Conservation (phyloP, 2,113 vertebrate species). For the Petrocephalus zakoni region DNA sequence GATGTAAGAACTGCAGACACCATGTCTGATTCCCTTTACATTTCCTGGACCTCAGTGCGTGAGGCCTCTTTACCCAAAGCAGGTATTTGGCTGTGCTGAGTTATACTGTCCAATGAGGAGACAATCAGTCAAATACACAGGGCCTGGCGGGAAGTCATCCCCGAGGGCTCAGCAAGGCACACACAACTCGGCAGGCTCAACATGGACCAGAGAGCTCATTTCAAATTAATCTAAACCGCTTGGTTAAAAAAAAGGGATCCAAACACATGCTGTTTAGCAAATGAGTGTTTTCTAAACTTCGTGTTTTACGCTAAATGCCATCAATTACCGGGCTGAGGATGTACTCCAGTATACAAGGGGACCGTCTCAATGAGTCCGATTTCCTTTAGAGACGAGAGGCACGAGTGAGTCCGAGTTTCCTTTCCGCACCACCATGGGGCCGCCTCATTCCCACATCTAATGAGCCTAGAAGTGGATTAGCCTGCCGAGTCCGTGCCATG, state of each 20-base stretch:
- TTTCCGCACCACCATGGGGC: slow-evolving; percentile 41
- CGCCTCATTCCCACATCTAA: slow-evolving; percentile 54
- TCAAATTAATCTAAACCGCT: not conserved
- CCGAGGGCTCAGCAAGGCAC: not conserved
- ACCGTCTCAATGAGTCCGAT: slow-evolving; percentile 61
- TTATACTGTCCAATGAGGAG: not conserved
- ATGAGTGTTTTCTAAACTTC: slow-evolving; percentile 27
- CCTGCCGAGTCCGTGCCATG: slow-evolving; percentile 57
- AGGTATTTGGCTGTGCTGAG: not conserved
- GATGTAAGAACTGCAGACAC: not conserved
- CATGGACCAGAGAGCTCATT: not conserved
- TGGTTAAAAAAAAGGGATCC: not conserved
- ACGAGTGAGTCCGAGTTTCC: slow-evolving; percentile 39
- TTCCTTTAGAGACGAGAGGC: slow-evolving; percentile 58
- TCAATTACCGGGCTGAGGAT: slow-evolving; percentile 64
- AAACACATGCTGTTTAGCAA: not conserved
- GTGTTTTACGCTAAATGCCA: slow-evolving; percentile 53
- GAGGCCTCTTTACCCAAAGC: not conserved
- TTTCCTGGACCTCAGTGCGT: not conserved
- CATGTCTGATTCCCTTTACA: not conserved
- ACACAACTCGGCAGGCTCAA: not conserved
- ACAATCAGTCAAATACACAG: not conserved
- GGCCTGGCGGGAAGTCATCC: not conserved
- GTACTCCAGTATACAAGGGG: slow-evolving; percentile 48
- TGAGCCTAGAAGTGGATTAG: slow-evolving; percentile 61